Evolutionary conservation across 2,113 vertebrate genomes (phyloP), one percentile per base, ranked within the genome.

Genomic region (Odontesthes bonariensis): DNA sequence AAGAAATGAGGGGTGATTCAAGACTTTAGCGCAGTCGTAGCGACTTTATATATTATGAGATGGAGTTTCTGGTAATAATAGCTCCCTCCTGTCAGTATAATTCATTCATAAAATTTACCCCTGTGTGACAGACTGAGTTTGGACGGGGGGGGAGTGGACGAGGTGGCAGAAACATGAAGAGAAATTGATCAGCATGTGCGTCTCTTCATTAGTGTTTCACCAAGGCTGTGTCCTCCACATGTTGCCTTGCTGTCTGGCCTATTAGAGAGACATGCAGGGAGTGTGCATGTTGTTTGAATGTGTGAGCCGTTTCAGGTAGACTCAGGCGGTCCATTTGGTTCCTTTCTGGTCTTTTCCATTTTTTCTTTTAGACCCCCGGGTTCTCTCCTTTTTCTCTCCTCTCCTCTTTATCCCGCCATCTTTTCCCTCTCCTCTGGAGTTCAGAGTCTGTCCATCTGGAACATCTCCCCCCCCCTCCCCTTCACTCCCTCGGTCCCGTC

Each of bases 171-270:
- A 62, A 65, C 71, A 86, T 77, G 59, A 87, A 87, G 83, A 80
- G 70, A 66, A 75, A 80, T 57, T 56, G 68, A 85, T 78, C 86
- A 85, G 83, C 79, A 11, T 88, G 83, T 75, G 85, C 67, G 82
- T 92, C 86, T 92, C 89, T 92, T 94, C 91, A 91, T 93, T 91
- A 93, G 84, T 76, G 82, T 76, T 91, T 74, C 76, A 82, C 69
- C 85, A 79, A 78, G 86, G 86, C 85, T 81, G 89, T 38, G 72
- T 86, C 92, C 89, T 88, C 90, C 66, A 85, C 91, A 87, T 81
- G 90, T 77, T 81, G 74, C 83, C 84, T 56, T 86, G 71, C 87
- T 79, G 81, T 82, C 86, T 81, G 55, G 90, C 90, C 91, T 88
- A 91, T 94, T 93, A 92, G 84, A 89, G 75, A 53, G 67, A 61